Evolutionary conservation across 2,797 vertebrate species (phyloP).

Genomic region (Mionectes olivaceus): DNA sequence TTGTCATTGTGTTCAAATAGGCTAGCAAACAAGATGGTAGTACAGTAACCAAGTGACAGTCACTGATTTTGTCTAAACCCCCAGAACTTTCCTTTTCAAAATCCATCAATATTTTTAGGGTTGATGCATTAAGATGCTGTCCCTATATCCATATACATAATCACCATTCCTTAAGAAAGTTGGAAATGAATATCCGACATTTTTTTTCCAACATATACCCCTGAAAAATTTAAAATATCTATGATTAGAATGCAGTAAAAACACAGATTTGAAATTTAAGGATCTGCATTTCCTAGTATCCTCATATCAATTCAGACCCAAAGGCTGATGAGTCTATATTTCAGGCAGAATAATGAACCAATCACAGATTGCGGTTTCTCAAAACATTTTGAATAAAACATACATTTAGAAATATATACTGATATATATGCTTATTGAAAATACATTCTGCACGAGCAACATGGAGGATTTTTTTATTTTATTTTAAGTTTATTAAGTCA

Average conservation of each 20-base stretch:
- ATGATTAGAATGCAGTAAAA: neutral
- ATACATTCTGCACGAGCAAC: neutral
- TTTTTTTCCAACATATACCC: neutral
- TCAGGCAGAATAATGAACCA: neutral
- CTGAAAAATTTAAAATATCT: neutral
- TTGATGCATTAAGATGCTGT: neutral
- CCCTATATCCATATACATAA: neutral
- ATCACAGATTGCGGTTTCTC: neutral
- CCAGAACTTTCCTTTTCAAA: neutral
- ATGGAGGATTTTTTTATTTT: neutral
- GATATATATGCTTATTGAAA: neutral
- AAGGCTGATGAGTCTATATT: neutral
- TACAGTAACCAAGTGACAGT: neutral
- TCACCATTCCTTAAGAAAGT: neutral
- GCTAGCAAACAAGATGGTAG: neutral
- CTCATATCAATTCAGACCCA: neutral
- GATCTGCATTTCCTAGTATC: neutral
- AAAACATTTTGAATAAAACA: neutral
- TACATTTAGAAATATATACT: neutral
- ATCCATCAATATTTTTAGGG: neutral
- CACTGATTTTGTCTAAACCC: neutral
- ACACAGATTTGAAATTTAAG: neutral
- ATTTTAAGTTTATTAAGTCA: neutral
- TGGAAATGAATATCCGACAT: neutral
- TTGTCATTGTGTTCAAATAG: neutral